These are phyloP conservation scores for Pseudomugil gertrudae DNA, from an alignment of 2,797 vertebrate genomes.

Conservation along the genomic window DNA sequence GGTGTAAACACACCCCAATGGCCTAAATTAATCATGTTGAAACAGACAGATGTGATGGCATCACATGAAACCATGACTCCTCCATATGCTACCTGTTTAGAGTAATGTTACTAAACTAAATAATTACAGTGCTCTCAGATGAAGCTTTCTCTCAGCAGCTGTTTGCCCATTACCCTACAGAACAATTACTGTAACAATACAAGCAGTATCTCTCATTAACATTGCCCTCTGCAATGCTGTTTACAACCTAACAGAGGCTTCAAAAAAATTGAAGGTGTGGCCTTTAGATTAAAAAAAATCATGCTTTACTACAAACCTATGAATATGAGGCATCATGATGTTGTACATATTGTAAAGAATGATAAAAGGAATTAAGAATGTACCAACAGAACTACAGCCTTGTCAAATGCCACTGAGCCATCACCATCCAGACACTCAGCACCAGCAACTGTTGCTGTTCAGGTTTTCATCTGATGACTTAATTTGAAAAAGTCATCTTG, in stretches of 20 bases:
- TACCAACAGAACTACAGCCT: background rate
- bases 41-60: constrained; percentile 73
- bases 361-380: constrained; percentile 10
- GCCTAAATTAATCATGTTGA: constrained; percentile 77
- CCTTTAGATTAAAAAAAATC: background rate
- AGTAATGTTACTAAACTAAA: constrained; percentile 65
- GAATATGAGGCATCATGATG: constrained; percentile 8
- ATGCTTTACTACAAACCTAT: no score
- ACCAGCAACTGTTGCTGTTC: constrained; percentile 17
- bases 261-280: background rate
- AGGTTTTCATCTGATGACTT: constrained; percentile 29
- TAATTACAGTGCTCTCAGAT: constrained; percentile 71
- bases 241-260: background rate
- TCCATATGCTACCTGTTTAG: constrained; percentile 80
- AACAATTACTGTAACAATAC: constrained; percentile 52
- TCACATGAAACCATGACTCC: constrained; percentile 71
- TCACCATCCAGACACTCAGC: constrained; percentile 12
- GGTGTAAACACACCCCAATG: constrained; percentile 59
- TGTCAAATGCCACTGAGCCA: constrained; percentile 10
- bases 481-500: constrained; percentile 33
- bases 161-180: constrained; percentile 70
- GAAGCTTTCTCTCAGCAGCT: constrained; percentile 66
- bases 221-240: constrained; percentile 6
- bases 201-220: constrained; percentile 44
- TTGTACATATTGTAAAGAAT: background rate